A percentile compares a stretch with the other conserved stretches of the same genome.
Conservation (phyloP, 2,113 vertebrate genomes). For the Nesogale talazaci region DNA sequence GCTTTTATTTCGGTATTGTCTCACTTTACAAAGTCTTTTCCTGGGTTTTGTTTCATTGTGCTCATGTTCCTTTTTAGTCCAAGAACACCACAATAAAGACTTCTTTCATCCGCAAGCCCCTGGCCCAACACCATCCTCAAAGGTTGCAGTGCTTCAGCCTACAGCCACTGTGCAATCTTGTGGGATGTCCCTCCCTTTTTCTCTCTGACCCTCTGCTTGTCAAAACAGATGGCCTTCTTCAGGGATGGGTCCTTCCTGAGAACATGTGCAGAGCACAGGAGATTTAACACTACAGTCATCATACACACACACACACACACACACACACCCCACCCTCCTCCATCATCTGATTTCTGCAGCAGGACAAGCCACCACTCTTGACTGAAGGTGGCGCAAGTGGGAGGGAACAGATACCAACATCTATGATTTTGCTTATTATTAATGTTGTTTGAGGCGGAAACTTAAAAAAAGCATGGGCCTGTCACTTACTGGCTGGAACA, state of each 20-base stretch:
- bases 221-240: neutral
- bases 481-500: neutral
- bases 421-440: neutral
- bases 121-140: too few species aligned
- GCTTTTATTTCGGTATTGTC: constrained; percentile 1
- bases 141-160: too few species aligned
- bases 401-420: neutral
- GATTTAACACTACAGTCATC: neutral
- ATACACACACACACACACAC: too few species aligned
- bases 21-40: neutral
- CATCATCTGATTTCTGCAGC: too few species aligned
- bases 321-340: too few species aligned
- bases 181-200: neutral
- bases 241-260: too few species aligned
- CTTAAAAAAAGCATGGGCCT: neutral
- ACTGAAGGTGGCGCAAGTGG: neutral
- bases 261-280: too few species aligned
- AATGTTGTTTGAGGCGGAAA: neutral
- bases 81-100: neutral
- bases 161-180: neutral
- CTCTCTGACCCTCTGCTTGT: neutral
- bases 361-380: neutral
- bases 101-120: too few species aligned
- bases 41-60: neutral
- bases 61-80: constrained; percentile 33